Base-by-base conservation (phyloP, 1,140 invertebrate genomes). In the Cyclargus thomasi region DNA sequence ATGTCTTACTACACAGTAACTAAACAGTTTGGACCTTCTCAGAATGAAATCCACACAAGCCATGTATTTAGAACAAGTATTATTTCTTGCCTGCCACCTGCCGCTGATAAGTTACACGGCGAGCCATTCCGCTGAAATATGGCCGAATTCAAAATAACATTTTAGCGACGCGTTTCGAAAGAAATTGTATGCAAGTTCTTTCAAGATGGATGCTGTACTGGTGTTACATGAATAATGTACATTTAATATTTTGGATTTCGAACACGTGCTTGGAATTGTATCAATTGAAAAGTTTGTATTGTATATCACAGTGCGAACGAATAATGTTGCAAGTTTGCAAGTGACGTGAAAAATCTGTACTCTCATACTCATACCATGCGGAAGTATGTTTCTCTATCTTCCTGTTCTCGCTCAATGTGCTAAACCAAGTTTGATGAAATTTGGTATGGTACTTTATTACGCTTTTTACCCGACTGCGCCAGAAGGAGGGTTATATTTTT, bases 201-300 rank as follows among this genome's bases (percentile, higher is more conserved):
- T 35, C 70, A 67, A 67, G 67, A 72, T 72, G 65, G 62, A 72
- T 72, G 70, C 62, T 65, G 62, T 67, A 55, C 55, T 66, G 53
- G 65, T 57, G 55, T 66, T 66, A 64, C 67, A 69, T 72, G 70
- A 72, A 72, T 72, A 69, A 72, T 72, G 70, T 65, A 72, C 65
- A 62, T 69, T 72, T 72, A 69, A 72, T 72, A 69, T 72, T 69
- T 72, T 65, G 64, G 67, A 71, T 71, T 71, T 68, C 55, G 70
- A 66, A 57, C 67, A 68, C 64, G 67, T 71, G 67, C 55, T 29
- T 57, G 62, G 64, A 68, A 69, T 71, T 71, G 18, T 68, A 29
- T 63, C 64, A 57, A 65, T 64, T 63, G 68, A 55, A 69, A 69
- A 63, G 21, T 67, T 67, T 67, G 55, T 36, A 47, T 47, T 47